Conservation (phyloP, 35 echinoderm and acorn worm genomes). For the Apostichopus californicus region DNA sequence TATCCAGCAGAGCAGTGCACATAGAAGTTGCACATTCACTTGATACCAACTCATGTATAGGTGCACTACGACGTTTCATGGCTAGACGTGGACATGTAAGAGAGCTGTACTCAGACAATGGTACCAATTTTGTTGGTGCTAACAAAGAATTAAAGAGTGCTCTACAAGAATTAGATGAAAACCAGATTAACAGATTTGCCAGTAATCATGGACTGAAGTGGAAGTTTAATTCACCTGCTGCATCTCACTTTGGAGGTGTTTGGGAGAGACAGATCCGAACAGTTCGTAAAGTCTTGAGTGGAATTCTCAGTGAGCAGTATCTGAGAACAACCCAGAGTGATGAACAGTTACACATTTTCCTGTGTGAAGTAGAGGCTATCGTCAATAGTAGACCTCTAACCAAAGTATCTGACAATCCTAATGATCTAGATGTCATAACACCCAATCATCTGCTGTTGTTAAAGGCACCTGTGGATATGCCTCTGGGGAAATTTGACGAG, state of each 20-base stretch:
- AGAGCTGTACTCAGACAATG: conserved; percentile 58
- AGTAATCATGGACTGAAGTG: conserved; percentile 12
- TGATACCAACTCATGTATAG: conserved; percentile 60
- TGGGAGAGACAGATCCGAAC: conserved; percentile 9
- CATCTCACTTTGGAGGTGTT: background rate
- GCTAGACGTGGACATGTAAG: conserved; percentile 30
- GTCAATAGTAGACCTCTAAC: too few species aligned
- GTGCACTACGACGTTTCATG: conserved; percentile 62
- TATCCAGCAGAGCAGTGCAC: conserved; percentile 62
- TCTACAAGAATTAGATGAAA: conserved; percentile 18
- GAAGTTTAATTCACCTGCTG: conserved; percentile 56
- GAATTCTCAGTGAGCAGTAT: too few species aligned
- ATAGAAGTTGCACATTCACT: conserved; percentile 51
- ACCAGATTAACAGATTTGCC: background rate
- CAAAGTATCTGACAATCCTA: too few species aligned
- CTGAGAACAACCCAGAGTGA: too few species aligned
- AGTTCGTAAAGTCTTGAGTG: too few species aligned
- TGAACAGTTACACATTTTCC: too few species aligned
- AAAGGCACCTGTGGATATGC: conserved; percentile 26
- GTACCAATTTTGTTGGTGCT: conserved; percentile 58
- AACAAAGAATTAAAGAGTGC: conserved; percentile 39
- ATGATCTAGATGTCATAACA: background rate
- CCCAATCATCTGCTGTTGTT: too few species aligned
- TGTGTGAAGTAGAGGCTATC: too few species aligned
- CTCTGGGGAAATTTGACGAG: background rate